Base-by-base conservation (phyloP, 2,888 invertebrate genomes). In the Amphiduros pacificus region DNA sequence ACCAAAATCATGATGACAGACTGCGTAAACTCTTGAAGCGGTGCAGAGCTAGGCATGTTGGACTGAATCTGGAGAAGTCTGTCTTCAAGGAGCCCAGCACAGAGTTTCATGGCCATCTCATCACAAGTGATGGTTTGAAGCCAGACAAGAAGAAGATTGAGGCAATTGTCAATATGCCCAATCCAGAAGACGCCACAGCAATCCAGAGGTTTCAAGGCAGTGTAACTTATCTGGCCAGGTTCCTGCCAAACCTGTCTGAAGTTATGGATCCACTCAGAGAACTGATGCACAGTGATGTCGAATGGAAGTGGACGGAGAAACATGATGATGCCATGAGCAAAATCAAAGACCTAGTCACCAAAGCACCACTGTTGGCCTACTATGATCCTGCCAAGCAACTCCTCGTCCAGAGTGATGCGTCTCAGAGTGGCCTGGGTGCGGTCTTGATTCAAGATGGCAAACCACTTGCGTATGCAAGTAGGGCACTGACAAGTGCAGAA, bases 131-230 rank as follows among this genome's bases (percentile, higher is more conserved):
- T n/a, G 55, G 56, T 20, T 11, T 71, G 11, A 17, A 60, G 29
- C 59, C 67, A 2, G 68, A 72, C 40, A 62, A 64, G 2, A 54
- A 53, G 9, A 69, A 73, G 26, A 54, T 68, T 3, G 24, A 55
- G 9, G 67, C 71, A 14, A 59, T 73, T 1, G 31, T 26, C 0
- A 59, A 68, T 6, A 72, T 71, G 71, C 66, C 68, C 14, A 56
- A 49, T 26, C 69, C 70, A 36, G 24, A 28, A 36, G 68, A 69
- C 50, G 68, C 69, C 52, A 61, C 68, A 49, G 69, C 67, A 4
- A 56, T 69, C 0, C 26, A 67, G 17, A 14, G 66, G 9, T 58
- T 66, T 28, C 58, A 63, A 11, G 68, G 70, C 20, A 60, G 61
- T 26, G 50, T 65, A 3, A 67, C 64, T 29, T 68, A 65, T 27